Evolutionary conservation across 2,113 vertebrate genomes (phyloP).

Genomic region (Bagarius yarrelli): DNA sequence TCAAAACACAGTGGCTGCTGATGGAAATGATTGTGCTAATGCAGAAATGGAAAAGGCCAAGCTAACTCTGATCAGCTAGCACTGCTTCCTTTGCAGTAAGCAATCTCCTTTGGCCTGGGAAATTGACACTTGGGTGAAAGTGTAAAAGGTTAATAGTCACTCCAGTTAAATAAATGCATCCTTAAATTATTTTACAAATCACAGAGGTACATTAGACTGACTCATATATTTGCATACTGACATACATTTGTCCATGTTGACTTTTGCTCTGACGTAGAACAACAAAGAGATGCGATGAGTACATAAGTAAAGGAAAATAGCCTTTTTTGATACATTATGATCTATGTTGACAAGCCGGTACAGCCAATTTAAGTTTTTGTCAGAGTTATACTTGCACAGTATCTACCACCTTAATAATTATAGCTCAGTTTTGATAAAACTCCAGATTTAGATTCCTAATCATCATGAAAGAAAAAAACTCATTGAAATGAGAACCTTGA

Average conservation of each 20-base stretch:
- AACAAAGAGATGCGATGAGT: constrained; percentile 16
- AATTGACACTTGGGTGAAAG: constrained; percentile 54
- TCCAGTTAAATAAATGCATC: constrained; percentile 60
- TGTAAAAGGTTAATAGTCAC: constrained; percentile 60
- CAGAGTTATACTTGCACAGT: not conserved
- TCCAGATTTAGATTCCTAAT: not conserved
- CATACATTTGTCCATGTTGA: constrained; percentile 5
- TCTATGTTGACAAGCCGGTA: not conserved
- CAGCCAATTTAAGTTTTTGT: not conserved
- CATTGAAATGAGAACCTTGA: not conserved
- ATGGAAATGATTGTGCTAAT: constrained; percentile 62
- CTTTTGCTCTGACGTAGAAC: constrained; percentile 28
- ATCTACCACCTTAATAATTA: not conserved
- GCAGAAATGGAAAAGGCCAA: constrained; percentile 28
- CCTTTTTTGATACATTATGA: constrained; percentile 14
- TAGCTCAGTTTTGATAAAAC: not conserved
- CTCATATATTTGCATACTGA: not conserved
- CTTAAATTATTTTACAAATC: constrained; percentile 60
- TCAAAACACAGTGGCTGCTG: constrained; percentile 59
- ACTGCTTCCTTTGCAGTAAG: constrained; percentile 33
- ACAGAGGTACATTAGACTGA: constrained; percentile 21
- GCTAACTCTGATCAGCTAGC: constrained; percentile 42
- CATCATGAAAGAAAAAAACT: not conserved
- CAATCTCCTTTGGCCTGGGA: constrained; percentile 42
- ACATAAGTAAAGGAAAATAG: constrained; percentile 25